A percentile compares a stretch with the other conserved stretches of the same genome.
phyloP scores from a whole-genome alignment of 2,113 vertebrate genomes.

The Colaptes auratus region DNA sequence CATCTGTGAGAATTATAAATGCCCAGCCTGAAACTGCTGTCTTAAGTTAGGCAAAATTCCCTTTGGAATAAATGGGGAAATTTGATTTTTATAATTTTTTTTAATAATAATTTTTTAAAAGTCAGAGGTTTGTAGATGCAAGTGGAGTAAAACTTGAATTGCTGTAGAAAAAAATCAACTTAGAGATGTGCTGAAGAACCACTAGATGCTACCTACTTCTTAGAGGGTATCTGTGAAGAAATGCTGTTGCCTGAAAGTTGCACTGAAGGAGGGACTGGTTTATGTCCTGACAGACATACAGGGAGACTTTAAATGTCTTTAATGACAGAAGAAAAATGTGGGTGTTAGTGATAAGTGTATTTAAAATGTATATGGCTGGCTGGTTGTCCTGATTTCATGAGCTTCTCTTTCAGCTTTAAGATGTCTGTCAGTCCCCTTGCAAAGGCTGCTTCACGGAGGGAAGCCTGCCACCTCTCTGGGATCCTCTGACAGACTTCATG shows the following conservation, averaged over 20 bases:
- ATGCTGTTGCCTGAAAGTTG: neutral
- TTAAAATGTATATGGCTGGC: neutral
- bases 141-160: neutral
- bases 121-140: neutral
- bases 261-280: neutral
- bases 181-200: neutral
- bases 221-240: neutral
- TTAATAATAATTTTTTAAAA: neutral
- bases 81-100: too few relatives aligned
- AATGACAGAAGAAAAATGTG: neutral
- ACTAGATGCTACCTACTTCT: neutral
- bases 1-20: slow-evolving; percentile 24
- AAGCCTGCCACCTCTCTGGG: neutral
- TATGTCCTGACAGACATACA: neutral
- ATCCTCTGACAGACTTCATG: neutral
- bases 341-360: neutral
- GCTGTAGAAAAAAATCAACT: neutral
- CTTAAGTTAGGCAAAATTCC: neutral
- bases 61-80: neutral
- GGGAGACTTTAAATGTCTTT: neutral
- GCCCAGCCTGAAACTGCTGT: neutral
- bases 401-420: neutral
- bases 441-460: neutral
- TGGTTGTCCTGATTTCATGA: neutral
- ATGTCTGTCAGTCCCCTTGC: neutral